Evolutionary conservation across 2,797 vertebrate species (phyloP), one percentile per base, ranked within the genome.

Genomic region (Margarornis squamiger): DNA sequence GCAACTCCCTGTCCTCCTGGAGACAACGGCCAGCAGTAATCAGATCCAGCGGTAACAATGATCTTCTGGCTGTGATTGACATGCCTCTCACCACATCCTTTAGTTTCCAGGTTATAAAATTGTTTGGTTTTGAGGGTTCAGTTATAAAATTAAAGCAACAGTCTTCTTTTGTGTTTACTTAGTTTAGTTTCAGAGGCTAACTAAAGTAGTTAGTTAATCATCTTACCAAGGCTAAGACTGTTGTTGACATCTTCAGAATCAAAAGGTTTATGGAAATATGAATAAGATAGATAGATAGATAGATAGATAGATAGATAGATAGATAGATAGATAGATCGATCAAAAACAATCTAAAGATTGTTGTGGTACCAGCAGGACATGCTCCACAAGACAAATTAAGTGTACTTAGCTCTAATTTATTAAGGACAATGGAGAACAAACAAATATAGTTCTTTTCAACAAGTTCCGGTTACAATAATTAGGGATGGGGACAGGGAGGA

Each of bases 71-170:
- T 97, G 93, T 97, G 96, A 97, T 70, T 97, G 98, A 94, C 92
- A 72, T 62, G 91, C 45, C 65, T 94, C 88, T 92, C 61, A 88
- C 95, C 96, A 97, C 95, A 97, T 97, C 97, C 97, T 96, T 86
- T 86, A 80, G 46, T 77, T 90, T 90, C 77, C 77, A 96, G 46
- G 54, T 83, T 86, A 86, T 75, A 92, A 88, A 94, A 77, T 65
- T 30, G 41, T 61, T 82, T 81, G 74, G 54, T 27, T 93, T 95
- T 95, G 71, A 86, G 67, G 80, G 85, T 96, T 97, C 27, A 26
- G 43, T 92, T 92, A 81, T 20, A 65, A 90, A 93, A 88, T 49
- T 59, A 62, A 76, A 67, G 34, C n/a, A 90, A 82, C 73, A 93
- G 36, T 38, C 48, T 23, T 57, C 19, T 51, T 81, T 46, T 30